phyloP scores from a whole-genome alignment of 1,140 invertebrate species.

The Cardiocondyla obscurior region DNA sequence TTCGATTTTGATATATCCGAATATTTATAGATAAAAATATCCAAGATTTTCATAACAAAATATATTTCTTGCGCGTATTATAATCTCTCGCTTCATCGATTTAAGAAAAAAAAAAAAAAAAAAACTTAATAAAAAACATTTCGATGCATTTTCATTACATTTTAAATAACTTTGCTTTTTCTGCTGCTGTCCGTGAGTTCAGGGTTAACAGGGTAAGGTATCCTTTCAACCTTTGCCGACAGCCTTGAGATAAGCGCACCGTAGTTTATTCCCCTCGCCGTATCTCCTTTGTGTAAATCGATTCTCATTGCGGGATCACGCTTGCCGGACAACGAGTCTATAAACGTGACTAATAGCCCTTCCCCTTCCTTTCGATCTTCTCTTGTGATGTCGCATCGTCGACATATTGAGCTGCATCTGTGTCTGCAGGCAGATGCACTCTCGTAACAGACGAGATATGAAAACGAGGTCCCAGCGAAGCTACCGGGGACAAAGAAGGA shows the following conservation, averaged over 20 bases:
- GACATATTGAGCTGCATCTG: constrained; percentile 38
- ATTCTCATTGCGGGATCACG: constrained; percentile 26
- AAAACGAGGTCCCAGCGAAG: constrained; percentile 14
- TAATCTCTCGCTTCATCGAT: neutral
- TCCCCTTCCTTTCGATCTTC: neutral
- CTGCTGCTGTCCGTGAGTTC: neutral
- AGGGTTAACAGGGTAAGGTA: neutral
- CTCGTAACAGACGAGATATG: constrained; percentile 49
- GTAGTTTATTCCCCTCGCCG: constrained; percentile 7
- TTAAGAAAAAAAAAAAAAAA: neutral
- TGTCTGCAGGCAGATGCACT: neutral
- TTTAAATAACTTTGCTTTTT: neutral
- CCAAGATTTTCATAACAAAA: neutral
- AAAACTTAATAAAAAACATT: too few species aligned
- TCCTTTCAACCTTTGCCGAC: constrained; percentile 5
- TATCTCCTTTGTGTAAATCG: constrained; percentile 14
- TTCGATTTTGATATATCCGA: neutral
- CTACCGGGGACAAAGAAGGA: constrained; percentile 33
- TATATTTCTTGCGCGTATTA: neutral
- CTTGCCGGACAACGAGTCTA: constrained; percentile 24
- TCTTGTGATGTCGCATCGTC: neutral
- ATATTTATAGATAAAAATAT: neutral
- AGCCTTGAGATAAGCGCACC: constrained; percentile 7
- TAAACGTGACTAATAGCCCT: constrained; percentile 47
- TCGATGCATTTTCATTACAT: too few species aligned